Base-by-base conservation (phyloP, 1,140 invertebrate genomes). In the Bilobella aurantiaca region DNA sequence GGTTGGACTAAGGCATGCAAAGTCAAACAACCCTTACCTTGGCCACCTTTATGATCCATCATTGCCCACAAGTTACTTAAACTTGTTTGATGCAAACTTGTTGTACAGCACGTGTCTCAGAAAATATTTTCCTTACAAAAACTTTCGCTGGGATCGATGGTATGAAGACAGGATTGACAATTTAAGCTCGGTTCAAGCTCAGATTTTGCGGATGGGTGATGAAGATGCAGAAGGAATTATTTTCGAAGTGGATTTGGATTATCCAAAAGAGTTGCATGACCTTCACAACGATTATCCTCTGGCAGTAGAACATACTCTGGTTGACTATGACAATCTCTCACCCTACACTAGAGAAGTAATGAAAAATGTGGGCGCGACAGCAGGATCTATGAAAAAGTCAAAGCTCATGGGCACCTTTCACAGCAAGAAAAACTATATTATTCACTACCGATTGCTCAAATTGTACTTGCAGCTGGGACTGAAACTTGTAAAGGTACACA, bases 231-330 rank as follows among this genome's bases (percentile, higher is more conserved):
- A 66, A 56, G 81, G 82, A 2, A 83, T 78, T 66, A 80, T 83
- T 60, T 72, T 84, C 31, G 81, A 84, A 57, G 69, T 75, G 8
- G 68, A 75, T 67, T 34, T 78, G n/a, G 58, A 71, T 1, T 78
- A 78, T 63, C 76, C 76, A 1, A 3, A 71, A 58, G 3, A 77
- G 21, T 47, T 83, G 16, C 82, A 83, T 74, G 75, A 82, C 72
- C 12, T 21, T 0, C 80, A 83, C 74, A 78, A 75, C 64, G 77
- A 81, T 68, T 78, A 81, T 34, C 81, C 80, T 29, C 77, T 81
- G 65, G 77, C 77, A 64, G 69, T 77, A 5, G 77, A 29, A 77
- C 75, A 75, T 57, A 1, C 21, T 47, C 23, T 25, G 23, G 28
- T 62, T 62, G n/a, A 62, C 2, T 27, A 25, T 1, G 37, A 62